These are phyloP conservation scores for Acleris cristana DNA, from an alignment of 2,888 invertebrate species.

Conservation along the genomic window DNA sequence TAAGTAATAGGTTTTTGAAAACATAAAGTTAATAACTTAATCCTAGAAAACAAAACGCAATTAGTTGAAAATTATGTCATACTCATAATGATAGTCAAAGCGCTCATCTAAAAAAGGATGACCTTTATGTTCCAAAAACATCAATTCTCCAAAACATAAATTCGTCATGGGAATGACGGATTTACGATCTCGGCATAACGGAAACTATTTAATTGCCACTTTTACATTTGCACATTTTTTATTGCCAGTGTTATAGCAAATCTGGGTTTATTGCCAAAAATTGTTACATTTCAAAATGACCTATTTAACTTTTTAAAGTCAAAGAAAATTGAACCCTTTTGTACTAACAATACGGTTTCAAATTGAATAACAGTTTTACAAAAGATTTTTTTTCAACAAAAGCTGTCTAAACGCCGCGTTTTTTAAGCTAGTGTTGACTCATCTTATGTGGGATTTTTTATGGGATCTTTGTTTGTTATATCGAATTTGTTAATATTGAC, in stretches of 20 bases:
- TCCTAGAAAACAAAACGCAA: no score
- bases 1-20: no score
- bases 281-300: neutral
- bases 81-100: no score
- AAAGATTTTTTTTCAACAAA: no score
- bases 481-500: constrained; percentile 22
- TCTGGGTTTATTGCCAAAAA: constrained; percentile 31
- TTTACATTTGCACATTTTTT: constrained; percentile 22
- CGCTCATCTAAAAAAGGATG: no score
- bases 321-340: no score
- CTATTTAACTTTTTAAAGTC: no score
- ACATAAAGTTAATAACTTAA: no score
- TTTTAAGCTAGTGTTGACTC: constrained; percentile 24
- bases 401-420: constrained; percentile 6
- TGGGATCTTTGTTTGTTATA: constrained; percentile 10
- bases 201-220: constrained; percentile 18
- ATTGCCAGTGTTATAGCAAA: constrained; percentile 35
- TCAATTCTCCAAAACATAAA: constrained; percentile 45
- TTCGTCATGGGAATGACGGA: constrained; percentile 54
- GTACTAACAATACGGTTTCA: no score
- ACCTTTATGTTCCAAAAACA: no score
- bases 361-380: no score
- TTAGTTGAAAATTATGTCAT: no score
- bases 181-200: constrained; percentile 48
- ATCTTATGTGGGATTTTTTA: constrained; percentile 13